phyloP scores from a whole-genome alignment of 2,888 invertebrate genomes.

The Podabrus alpinus region DNA sequence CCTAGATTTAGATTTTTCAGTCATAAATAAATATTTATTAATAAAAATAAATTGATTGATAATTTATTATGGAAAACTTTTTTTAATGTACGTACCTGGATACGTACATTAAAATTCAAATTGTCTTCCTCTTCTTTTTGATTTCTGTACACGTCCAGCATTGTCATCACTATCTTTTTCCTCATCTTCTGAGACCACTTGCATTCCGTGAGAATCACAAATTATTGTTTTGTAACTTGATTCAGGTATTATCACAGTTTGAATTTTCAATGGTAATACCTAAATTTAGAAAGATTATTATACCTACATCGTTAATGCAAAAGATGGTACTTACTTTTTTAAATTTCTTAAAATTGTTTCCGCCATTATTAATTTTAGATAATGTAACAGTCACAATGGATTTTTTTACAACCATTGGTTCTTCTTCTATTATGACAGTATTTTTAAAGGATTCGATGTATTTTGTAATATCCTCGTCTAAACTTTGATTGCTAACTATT shows the following conservation, averaged over 20 bases:
- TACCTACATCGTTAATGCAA: not conserved
- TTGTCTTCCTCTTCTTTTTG: too few species aligned
- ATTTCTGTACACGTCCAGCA: too few species aligned
- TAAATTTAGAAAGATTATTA: constrained; percentile 11
- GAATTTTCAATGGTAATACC: constrained; percentile 37
- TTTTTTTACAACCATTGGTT: constrained; percentile 21
- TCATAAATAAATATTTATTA: not conserved
- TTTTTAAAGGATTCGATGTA: constrained; percentile 40
- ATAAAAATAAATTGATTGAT: not conserved
- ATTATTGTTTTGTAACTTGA: constrained; percentile 15
- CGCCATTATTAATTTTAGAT: not conserved
- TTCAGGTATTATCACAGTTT: constrained; percentile 35
- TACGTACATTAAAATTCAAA: constrained; percentile 5
- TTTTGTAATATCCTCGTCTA: constrained; percentile 32
- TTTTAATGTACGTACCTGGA: not conserved
- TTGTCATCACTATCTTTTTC: not conserved
- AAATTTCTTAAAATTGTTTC: constrained; percentile 13
- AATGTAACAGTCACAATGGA: not conserved
- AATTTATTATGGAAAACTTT: not conserved
- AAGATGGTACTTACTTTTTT: constrained; percentile 2
- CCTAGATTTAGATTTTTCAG: not conserved
- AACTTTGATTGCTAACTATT: constrained; percentile 17
- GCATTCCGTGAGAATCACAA: not conserved
- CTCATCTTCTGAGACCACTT: constrained; percentile 1
- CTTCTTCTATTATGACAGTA: constrained; percentile 36